Evolutionary conservation across 2,888 invertebrate genomes (phyloP).

Genomic region (Monochamus alternatus): DNA sequence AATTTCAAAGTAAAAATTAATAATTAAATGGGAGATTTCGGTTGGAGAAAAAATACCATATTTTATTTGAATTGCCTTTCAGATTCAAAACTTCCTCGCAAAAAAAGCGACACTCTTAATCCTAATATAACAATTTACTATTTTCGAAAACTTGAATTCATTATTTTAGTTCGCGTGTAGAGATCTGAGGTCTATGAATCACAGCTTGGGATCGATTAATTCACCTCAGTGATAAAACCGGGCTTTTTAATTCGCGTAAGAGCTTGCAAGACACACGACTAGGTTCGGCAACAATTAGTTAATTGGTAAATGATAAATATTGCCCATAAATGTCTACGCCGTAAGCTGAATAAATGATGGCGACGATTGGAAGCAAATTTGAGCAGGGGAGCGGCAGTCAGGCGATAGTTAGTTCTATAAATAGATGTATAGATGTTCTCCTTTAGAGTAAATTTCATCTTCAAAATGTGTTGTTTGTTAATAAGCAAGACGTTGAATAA

Average conservation of each 20-base stretch:
- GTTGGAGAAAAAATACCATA: too few species aligned
- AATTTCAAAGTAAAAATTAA: too few species aligned
- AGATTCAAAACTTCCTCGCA: too few species aligned
- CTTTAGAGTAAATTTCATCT: too few species aligned
- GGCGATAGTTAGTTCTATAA: neutral
- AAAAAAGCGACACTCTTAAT: too few species aligned
- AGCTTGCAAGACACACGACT: neutral
- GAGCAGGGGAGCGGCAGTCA: neutral
- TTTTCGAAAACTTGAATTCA: neutral
- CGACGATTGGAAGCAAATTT: neutral
- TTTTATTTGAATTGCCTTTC: too few species aligned
- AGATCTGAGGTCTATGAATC: neutral
- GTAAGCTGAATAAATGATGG: neutral
- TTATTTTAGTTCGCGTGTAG: neutral
- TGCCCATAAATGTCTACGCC: neutral
- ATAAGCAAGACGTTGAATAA: too few species aligned
- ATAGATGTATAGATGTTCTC: too few species aligned
- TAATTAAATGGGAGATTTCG: too few species aligned
- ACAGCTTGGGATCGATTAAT: neutral
- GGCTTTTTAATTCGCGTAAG: neutral
- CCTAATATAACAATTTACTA: too few species aligned
- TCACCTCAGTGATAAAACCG: neutral
- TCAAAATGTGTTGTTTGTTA: too few species aligned
- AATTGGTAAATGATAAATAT: neutral
- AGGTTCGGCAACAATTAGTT: neutral